phyloP scores from a whole-genome alignment of 2,797 vertebrate genomes.

The Rhinoraja longicauda region DNA sequence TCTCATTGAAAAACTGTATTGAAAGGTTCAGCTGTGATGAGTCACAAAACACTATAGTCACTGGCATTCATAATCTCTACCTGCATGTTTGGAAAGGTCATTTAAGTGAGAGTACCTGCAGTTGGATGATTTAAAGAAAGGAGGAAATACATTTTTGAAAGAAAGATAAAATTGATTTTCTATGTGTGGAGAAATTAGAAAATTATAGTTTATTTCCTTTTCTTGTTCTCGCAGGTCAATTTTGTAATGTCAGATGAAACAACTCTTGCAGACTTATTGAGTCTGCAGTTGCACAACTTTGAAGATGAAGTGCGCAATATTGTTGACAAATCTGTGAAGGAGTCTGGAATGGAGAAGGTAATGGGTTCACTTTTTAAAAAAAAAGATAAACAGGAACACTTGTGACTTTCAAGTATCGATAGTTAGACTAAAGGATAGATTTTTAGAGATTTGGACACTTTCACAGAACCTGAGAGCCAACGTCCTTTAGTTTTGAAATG shows the following conservation, averaged over 20 bases:
- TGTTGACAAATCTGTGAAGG: conserved; percentile 61
- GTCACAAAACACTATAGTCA: neutral
- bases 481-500: neutral
- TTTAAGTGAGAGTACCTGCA: neutral
- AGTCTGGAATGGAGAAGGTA: conserved; percentile 62
- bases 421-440: neutral
- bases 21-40: neutral
- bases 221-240: conserved; percentile 52
- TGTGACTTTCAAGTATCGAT: neutral
- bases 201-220: neutral
- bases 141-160: neutral
- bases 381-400: neutral
- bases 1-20: neutral
- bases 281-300: conserved; percentile 56
- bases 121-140: neutral
- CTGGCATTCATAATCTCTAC: neutral
- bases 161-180: neutral
- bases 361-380: neutral
- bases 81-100: neutral
- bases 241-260: conserved; percentile 58
- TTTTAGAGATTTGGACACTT: neutral
- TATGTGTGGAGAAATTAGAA: neutral
- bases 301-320: conserved; percentile 60
- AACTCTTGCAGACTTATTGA: conserved; percentile 55
- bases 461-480: neutral